A percentile compares a stretch with the other conserved stretches of the same genome.
Conservation (phyloP, 2,113 vertebrate species). For the Brevimyrus niger region DNA sequence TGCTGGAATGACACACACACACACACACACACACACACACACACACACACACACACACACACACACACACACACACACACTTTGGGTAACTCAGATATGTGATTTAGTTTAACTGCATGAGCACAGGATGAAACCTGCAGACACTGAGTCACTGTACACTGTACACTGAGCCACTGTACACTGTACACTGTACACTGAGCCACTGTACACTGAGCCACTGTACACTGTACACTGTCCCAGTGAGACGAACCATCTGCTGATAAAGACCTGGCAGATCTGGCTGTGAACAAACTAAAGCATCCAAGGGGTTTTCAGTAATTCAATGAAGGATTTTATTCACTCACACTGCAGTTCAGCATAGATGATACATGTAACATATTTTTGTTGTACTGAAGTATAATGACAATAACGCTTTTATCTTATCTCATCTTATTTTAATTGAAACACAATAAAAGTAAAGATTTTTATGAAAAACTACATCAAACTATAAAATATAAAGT, state of each 20-base stretch:
- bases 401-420: neutral
- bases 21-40: neutral
- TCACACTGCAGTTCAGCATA: neutral
- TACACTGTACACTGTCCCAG: no score
- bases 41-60: neutral
- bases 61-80: neutral
- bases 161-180: no score
- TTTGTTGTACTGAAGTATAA: neutral
- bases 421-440: neutral
- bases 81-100: neutral
- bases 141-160: neutral
- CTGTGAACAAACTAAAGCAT: neutral
- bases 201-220: neutral
- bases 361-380: neutral
- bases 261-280: neutral
- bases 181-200: neutral
- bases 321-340: neutral
- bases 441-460: neutral
- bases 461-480: neutral
- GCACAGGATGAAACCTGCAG: neutral
- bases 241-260: neutral
- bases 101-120: neutral
- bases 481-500: neutral
- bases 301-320: neutral
- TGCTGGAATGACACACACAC: neutral